Percentiles rank a stretch among this genome's conserved stretches.
Conservation (phyloP, 2,113 vertebrate genomes). For the Protobothrops flavoviridis region DNA sequence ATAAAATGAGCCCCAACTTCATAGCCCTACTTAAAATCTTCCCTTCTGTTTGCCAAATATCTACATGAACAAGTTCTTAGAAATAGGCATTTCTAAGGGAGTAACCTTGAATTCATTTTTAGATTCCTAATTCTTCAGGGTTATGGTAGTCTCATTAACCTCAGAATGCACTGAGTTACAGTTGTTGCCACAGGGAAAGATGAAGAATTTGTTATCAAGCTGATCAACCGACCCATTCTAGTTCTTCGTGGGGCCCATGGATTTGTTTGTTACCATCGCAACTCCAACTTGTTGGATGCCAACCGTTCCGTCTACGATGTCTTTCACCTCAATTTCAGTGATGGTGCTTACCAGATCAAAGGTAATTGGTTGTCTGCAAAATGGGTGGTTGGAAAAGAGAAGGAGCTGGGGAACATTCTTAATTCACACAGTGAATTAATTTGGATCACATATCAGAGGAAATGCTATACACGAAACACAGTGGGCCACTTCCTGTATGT, state of each 20-base stretch:
- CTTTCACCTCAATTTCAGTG: constrained; percentile 86
- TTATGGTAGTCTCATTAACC: neutral
- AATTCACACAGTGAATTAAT: neutral
- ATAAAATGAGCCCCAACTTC: neutral
- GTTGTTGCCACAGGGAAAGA: constrained; percentile 76
- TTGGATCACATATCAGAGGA: neutral
- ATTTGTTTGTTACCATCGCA: constrained; percentile 91
- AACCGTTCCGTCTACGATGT: constrained; percentile 92
- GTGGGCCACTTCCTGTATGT: neutral
- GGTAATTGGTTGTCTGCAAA: constrained; percentile 60
- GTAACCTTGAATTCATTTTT: neutral
- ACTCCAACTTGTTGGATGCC: constrained; percentile 87
- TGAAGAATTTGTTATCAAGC: constrained; percentile 88
- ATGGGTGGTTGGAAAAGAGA: neutral
- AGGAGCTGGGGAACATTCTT: neutral
- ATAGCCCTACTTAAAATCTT: neutral
- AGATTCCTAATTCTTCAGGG: neutral
- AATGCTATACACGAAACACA: neutral
- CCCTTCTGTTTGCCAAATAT: neutral
- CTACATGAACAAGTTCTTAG: neutral
- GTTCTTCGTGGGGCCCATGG: constrained; percentile 89
- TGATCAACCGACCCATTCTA: constrained; percentile 93
- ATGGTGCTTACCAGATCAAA: constrained; percentile 92
- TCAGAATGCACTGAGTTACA: neutral
- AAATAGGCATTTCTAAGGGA: neutral